A percentile compares a stretch with the other conserved stretches of the same genome.
Evolutionary conservation across 1,140 invertebrate species (phyloP).

Genomic region (Drosophila dunni): DNA sequence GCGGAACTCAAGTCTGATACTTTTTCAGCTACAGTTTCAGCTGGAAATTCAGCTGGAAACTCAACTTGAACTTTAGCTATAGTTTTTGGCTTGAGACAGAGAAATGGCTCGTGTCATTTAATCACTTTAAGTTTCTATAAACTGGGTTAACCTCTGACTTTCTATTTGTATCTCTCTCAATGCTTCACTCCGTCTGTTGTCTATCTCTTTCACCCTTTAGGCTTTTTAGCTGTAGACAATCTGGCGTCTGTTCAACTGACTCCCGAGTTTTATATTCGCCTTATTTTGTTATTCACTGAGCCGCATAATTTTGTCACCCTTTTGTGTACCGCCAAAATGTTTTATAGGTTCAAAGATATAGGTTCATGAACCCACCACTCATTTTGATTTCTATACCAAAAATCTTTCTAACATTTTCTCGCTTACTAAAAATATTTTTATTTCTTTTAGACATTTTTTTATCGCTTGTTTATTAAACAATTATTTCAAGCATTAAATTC

Average conservation of each 20-base stretch:
- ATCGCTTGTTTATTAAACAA: no score
- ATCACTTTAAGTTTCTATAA: not conserved
- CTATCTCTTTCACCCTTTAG: slow-evolving; percentile 2
- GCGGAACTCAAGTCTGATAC: slow-evolving; percentile 37
- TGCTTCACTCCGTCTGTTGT: not conserved
- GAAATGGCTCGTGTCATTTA: slow-evolving; percentile 6
- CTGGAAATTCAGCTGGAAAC: not conserved
- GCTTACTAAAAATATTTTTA: no score
- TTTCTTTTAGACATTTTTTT: no score
- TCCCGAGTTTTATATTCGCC: not conserved
- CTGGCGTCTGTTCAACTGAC: not conserved
- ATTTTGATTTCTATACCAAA: no score
- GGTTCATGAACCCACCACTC: no score
- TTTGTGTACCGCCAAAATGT: not conserved
- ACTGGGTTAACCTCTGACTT: slow-evolving; percentile 8
- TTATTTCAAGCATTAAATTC: no score
- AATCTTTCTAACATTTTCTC: no score
- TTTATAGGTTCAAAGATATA: no score
- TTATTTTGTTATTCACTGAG: slow-evolving; percentile 36
- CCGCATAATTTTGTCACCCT: slow-evolving; percentile 43
- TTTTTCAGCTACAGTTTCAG: slow-evolving; percentile 13
- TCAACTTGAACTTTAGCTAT: not conserved
- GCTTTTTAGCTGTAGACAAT: not conserved
- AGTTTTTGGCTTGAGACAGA: not conserved
- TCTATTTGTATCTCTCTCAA: not conserved